phyloP scores from a whole-genome alignment of 1,140 invertebrate species.

The Zaprionus africanus region DNA sequence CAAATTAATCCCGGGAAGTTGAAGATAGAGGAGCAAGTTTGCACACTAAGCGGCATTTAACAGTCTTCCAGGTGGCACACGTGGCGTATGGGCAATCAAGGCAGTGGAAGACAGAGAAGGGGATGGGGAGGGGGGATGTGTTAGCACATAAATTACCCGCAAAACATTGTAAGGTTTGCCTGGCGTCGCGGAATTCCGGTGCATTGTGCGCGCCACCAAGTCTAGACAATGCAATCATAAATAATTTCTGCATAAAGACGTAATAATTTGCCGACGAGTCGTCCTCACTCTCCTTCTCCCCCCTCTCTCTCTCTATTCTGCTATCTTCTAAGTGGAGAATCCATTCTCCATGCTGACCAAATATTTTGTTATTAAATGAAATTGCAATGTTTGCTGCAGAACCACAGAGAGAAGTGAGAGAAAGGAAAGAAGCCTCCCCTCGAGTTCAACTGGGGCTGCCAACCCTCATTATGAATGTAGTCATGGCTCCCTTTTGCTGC shows the following conservation, averaged over 20 bases:
- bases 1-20: constrained; percentile 5
- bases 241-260: constrained; percentile 81
- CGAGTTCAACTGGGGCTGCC: constrained; percentile 28
- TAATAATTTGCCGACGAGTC: constrained; percentile 64
- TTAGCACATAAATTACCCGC: constrained; percentile 57
- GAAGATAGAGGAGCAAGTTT: neutral
- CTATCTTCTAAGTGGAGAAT: constrained; percentile 24
- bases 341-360: constrained; percentile 49
- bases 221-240: constrained; percentile 82
- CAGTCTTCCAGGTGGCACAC: constrained; percentile 45
- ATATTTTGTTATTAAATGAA: constrained; percentile 83
- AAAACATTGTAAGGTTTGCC: constrained; percentile 53
- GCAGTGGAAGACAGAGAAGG: neutral
- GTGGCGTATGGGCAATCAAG: constrained; percentile 72
- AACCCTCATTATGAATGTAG: constrained; percentile 71
- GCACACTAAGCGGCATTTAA: constrained; percentile 33
- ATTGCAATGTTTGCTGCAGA: constrained; percentile 71
- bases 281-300: neutral
- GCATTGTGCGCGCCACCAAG: constrained; percentile 75
- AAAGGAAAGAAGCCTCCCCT: constrained; percentile 16
- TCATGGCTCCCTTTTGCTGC: neutral
- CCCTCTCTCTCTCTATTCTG: constrained; percentile 14
- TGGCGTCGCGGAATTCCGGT: constrained; percentile 72
- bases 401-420: constrained; percentile 29
- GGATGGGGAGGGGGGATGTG: accelerated